Evolutionary conservation across 1,140 invertebrate species (phyloP).

Genomic region (Macrobrachium rosenbergii): DNA sequence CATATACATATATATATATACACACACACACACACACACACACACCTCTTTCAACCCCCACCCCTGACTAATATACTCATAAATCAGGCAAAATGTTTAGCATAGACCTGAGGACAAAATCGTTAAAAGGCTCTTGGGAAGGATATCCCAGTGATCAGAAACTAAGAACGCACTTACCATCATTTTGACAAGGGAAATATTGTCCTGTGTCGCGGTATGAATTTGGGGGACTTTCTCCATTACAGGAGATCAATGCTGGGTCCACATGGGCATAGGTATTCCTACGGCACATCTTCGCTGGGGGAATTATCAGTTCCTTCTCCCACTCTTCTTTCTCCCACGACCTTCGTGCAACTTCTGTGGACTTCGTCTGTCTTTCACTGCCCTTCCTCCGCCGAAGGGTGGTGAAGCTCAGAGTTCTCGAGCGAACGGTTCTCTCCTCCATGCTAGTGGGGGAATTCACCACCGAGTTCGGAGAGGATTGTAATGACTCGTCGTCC

Average conservation of each 20-base stretch:
- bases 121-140: too few relatives aligned
- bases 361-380: constrained; percentile 28
- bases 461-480: constrained; percentile 37
- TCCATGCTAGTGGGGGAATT: constrained; percentile 30
- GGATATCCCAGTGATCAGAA: too few relatives aligned
- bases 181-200: too few relatives aligned
- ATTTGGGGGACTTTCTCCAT: not conserved
- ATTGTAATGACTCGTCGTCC: constrained; percentile 13
- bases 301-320: not conserved
- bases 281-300: not conserved
- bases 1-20: constrained; percentile 2
- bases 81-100: not conserved
- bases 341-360: constrained; percentile 46
- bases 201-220: too few relatives aligned
- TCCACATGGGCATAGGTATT: constrained; percentile 38
- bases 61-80: too few relatives aligned
- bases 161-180: too few relatives aligned
- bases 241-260: not conserved
- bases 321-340: constrained; percentile 63
- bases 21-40: not conserved
- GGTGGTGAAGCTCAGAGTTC: constrained; percentile 54
- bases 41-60: too few relatives aligned
- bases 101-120: too few relatives aligned
- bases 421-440: constrained; percentile 18
- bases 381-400: constrained; percentile 50